Conservation (phyloP, 1,140 invertebrate species). For the Tetranychus urticae region DNA sequence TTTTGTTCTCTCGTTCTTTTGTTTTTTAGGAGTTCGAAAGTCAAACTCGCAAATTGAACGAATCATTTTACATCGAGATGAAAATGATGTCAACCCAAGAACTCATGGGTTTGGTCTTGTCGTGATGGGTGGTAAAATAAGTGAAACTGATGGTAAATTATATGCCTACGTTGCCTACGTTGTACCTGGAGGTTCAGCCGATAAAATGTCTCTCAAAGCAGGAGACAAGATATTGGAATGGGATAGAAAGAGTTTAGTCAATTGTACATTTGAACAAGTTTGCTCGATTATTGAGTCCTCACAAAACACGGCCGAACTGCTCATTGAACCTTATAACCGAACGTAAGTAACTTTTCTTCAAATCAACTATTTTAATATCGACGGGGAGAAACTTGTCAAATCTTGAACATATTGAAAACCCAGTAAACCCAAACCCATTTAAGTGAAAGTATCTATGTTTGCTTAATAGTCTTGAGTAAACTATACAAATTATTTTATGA, state of each 20-base stretch:
- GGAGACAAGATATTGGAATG: constrained; percentile 39
- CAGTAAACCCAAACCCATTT: too few species aligned
- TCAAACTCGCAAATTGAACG: constrained; percentile 7
- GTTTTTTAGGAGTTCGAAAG: background rate
- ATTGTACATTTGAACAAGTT: constrained; percentile 68
- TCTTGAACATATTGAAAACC: too few species aligned
- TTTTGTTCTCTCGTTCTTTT: background rate
- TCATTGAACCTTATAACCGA: constrained; percentile 34
- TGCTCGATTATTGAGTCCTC: constrained; percentile 54
- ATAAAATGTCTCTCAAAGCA: constrained; percentile 29
- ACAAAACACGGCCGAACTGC: constrained; percentile 51
- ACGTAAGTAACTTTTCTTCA: constrained; percentile 2
- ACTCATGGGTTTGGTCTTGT: constrained; percentile 72
- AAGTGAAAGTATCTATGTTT: too few species aligned
- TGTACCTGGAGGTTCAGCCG: constrained; percentile 62
- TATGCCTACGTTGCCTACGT: constrained; percentile 77
- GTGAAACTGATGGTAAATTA: constrained; percentile 42
- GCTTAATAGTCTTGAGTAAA: too few species aligned
- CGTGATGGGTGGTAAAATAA: constrained; percentile 66
- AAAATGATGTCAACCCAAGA: constrained; percentile 3
- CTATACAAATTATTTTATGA: too few species aligned
- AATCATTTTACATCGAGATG: constrained; percentile 11
- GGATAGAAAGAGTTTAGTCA: constrained; percentile 54
- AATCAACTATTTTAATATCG: too few species aligned
- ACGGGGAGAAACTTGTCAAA: too few species aligned